phyloP scores from a whole-genome alignment of 2,888 invertebrate genomes.

The Dasysyrphus albostriatus region DNA sequence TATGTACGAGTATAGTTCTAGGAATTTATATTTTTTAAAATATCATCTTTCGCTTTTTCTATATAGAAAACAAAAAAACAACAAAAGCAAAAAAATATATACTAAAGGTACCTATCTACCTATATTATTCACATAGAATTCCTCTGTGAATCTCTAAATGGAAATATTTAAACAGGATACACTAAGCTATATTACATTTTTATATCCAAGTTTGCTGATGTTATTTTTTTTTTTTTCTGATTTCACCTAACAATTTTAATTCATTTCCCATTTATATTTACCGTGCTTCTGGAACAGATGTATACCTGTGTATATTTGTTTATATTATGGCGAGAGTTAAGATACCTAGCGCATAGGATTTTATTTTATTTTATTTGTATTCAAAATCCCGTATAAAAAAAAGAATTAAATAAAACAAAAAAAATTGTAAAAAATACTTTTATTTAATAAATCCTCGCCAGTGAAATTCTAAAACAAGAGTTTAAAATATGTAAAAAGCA shows the following conservation, averaged over 20 bases:
- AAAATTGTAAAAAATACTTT: conserved; percentile 6
- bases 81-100: conserved; percentile 25
- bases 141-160: conserved; percentile 36
- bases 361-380: conserved; percentile 10
- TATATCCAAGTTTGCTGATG: conserved; percentile 19
- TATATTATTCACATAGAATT: conserved; percentile 32
- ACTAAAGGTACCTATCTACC: no score
- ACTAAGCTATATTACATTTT: conserved; percentile 45
- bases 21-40: conserved; percentile 14
- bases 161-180: conserved; percentile 45
- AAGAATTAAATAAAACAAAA: conserved; percentile 5
- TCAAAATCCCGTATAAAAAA: not conserved
- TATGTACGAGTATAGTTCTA: conserved; percentile 8
- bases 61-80: conserved; percentile 1
- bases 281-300: conserved; percentile 37
- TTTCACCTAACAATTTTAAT: conserved; percentile 71
- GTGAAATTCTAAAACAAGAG: conserved; percentile 57
- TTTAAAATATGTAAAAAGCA: conserved; percentile 39
- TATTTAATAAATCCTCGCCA: conserved; percentile 49
- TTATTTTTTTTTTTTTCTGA: conserved; percentile 19
- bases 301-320: not conserved
- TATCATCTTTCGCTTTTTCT: conserved; percentile 16
- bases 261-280: conserved; percentile 70
- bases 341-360: conserved; percentile 7
- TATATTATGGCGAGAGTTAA: not conserved